These are phyloP conservation scores for Excalfactoria chinensis DNA, from an alignment of 2,113 vertebrate genomes.

Conservation along the genomic window DNA sequence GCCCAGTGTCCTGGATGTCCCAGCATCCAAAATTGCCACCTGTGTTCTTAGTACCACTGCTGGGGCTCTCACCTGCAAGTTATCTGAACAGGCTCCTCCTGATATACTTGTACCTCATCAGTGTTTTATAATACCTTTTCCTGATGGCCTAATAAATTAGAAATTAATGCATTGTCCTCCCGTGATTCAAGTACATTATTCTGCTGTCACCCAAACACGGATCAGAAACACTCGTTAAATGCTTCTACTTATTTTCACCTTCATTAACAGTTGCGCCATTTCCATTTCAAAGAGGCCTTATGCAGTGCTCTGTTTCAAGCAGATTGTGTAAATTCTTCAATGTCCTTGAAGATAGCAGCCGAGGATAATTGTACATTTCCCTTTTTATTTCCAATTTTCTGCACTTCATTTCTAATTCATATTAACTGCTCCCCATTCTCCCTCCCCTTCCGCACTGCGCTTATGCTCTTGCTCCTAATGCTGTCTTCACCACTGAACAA, in stretches of 20 bases:
- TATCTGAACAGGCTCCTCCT: slow-evolving; percentile 1
- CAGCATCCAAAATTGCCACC: neutral
- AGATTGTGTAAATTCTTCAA: slow-evolving; percentile 19
- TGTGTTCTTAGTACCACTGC: neutral
- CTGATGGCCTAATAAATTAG: slow-evolving; percentile 21
- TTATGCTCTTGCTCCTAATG: neutral
- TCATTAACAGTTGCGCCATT: slow-evolving; percentile 55
- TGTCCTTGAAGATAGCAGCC: slow-evolving; percentile 9
- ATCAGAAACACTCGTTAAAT: slow-evolving; percentile 53
- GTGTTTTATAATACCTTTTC: slow-evolving; percentile 8
- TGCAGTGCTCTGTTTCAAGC: slow-evolving; percentile 42
- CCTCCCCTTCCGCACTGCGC: neutral
- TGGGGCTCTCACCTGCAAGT: neutral
- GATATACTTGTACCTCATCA: neutral
- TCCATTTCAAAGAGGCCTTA: slow-evolving; percentile 63
- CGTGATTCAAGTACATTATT: slow-evolving; percentile 46
- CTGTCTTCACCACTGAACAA: neutral
- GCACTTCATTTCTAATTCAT: slow-evolving; percentile 44
- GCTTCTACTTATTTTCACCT: slow-evolving; percentile 46
- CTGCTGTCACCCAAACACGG: slow-evolving; percentile 44
- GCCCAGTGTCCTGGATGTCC: neutral
- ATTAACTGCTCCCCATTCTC: neutral
- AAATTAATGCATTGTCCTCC: slow-evolving; percentile 52
- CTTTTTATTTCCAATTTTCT: slow-evolving; percentile 39
- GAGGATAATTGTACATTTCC: slow-evolving; percentile 45